Evolutionary conservation across 1,140 invertebrate species (phyloP), one percentile per base, ranked within the genome.

Genomic region (Parapsyche elsis): DNA sequence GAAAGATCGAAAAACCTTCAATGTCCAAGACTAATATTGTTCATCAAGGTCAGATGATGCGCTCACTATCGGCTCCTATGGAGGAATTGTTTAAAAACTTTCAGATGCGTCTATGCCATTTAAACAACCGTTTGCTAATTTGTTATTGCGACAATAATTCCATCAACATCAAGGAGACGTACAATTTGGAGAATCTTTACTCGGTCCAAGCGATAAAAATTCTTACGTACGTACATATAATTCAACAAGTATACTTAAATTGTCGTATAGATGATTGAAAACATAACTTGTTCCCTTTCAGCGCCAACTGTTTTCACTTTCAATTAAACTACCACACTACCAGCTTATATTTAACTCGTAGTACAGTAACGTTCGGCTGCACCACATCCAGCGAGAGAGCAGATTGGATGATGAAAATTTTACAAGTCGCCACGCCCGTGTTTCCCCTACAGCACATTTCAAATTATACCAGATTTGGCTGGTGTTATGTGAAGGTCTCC

Each of bases 401-500:
- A 1, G 16, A 53, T 5, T 53, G 49, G 49, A 12, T 53, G 10
- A 53, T 53, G 12, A 53, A 53, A 53, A 53, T 53, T 1, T 1
- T 53, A 4, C 67, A 9, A 76, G 61, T 30, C 71, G 30, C 64
- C 57, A 53, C 10, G 74, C 76, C 0, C 38, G 61, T 59, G n/a
- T 79, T 81, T 57, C 80, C 80, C 7, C 0, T 53, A 12, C 49
- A 81, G 21, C 46, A 44, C 30, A 57, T 79, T 16, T 14, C 71
- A 23, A 59, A 79, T 49, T 23, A 78, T 14, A 75, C 70, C 1
- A 78, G 80, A 79, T 75, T 81, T 67, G 80, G 80, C 9, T 81
- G 80, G 80, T 81, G 80, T 26, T 79, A 67, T 67, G 19, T 81
- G 24, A 81, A 81, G 76, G 80, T 80, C 45, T 14, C 21, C 57